A percentile compares a stretch with the other conserved stretches of the same genome.
phyloP scores from a whole-genome alignment of 1,140 invertebrate genomes.

The Caerostris extrusa region DNA sequence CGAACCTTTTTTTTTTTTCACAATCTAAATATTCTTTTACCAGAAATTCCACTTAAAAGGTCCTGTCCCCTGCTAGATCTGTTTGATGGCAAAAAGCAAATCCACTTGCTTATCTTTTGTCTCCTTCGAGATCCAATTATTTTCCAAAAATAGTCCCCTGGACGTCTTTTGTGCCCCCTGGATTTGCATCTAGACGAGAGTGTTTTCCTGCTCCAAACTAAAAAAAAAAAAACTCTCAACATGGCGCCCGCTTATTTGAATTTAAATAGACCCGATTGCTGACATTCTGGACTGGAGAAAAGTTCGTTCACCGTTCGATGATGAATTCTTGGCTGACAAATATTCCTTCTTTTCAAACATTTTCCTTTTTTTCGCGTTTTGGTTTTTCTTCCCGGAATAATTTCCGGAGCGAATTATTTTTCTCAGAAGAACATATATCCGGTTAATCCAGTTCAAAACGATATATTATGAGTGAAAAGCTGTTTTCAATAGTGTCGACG shows the following conservation, averaged over 20 bases:
- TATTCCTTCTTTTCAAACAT: background rate
- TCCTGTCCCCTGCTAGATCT: too few species aligned
- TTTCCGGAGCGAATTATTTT: background rate
- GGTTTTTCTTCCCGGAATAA: background rate
- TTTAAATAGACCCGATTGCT: background rate
- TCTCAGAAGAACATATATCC: background rate
- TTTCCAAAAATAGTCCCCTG: background rate
- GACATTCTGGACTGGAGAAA: background rate
- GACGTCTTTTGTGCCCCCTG: background rate
- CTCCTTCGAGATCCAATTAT: background rate
- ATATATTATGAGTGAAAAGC: background rate
- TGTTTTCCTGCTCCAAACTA: too few species aligned
- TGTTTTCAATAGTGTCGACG: background rate
- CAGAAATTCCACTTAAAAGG: too few species aligned
- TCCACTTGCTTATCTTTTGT: background rate
- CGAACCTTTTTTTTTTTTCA: too few species aligned
- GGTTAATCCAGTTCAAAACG: background rate
- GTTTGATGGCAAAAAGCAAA: too few species aligned
- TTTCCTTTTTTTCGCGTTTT: background rate
- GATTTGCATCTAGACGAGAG: background rate
- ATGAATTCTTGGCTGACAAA: background rate
- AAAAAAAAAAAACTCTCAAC: background rate
- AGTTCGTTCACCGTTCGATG: conserved; percentile 8
- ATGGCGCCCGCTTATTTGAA: background rate
- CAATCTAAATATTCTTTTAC: too few species aligned